Base-by-base conservation (phyloP, 1,140 invertebrate genomes). In the Asbolus verrucosus region DNA sequence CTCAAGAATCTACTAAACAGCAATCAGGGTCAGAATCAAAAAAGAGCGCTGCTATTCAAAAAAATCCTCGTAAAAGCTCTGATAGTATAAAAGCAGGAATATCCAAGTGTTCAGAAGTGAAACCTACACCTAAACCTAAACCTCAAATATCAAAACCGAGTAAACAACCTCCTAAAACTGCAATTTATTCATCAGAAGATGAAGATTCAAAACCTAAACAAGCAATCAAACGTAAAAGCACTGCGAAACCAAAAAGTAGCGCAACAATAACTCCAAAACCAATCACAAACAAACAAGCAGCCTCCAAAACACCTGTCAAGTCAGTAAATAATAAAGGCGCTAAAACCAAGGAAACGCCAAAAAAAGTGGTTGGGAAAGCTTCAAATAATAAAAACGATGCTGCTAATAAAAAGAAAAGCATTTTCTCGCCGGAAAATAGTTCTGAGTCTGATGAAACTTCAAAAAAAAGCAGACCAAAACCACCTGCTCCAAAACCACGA, bases 391-490 rank as follows among this genome's bases (percentile, higher is more conserved):
- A 6, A 78, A 84, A 81, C 60, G 77, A 79, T 0, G 83, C 85
- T 72, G 84, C 86, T 30, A 89, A 88, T 9, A 92, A 92, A 73
- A 91, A 91, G 69, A 92, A 92, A 77, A 93, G 91, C 80, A 93
- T 93, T 77, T 93, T 93, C 73, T 92, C 91, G 71, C 91, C 91
- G 0, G 91, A 92, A 73, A 92, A 92, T 73, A 91, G 90, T 79
- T 91, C 90, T 21, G 90, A 91, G 80, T 91, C 90, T 67, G 90
- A 91, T 71, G 24, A 72, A 70, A 67, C 67, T 63, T 16, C 65
- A 66, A 73, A 75, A 11, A 69, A 68, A 9, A 67, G 69, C 54
- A 41, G 39, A 18, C 60, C 65, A 14, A 75, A 72, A 66, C 50
- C 61, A 3, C 21, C 50, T 8, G 60, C 54, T 63, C 73, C 70